phyloP scores from a whole-genome alignment of 2,888 invertebrate species.

The Athalia circularis region DNA sequence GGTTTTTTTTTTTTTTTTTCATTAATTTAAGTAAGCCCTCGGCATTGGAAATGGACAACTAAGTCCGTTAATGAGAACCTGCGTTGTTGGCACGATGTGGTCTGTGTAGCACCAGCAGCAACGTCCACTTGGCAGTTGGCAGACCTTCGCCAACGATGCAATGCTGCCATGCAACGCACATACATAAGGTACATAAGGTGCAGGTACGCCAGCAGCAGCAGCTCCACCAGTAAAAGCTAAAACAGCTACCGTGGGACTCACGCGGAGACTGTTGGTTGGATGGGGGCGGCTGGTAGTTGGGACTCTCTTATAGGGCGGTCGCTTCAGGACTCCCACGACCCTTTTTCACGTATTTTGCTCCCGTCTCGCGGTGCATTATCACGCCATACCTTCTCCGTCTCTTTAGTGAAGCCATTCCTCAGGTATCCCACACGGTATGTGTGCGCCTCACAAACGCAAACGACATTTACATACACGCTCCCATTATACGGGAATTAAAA shows the following conservation, averaged over 20 bases:
- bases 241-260: conserved; percentile 39
- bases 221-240: background rate
- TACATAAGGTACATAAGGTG: background rate
- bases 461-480: too few relatives aligned
- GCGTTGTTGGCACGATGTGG: background rate
- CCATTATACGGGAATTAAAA: too few relatives aligned
- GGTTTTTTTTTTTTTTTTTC: too few relatives aligned
- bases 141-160: conserved; percentile 21
- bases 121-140: conserved; percentile 36
- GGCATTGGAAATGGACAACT: background rate
- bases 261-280: background rate
- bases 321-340: conserved; percentile 34
- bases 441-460: too few relatives aligned
- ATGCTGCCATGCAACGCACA: background rate
- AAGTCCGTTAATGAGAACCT: conserved; percentile 41
- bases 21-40: background rate
- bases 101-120: background rate
- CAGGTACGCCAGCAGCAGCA: background rate
- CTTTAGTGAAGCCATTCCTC: too few relatives aligned
- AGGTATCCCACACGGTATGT: too few relatives aligned
- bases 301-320: conserved; percentile 34
- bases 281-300: conserved; percentile 35
- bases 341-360: conserved; percentile 9
- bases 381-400: too few relatives aligned
- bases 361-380: background rate